Evolutionary conservation across 2,113 vertebrate species (phyloP), one percentile per base, ranked within the genome.

Genomic region (Echinops telfairi): DNA sequence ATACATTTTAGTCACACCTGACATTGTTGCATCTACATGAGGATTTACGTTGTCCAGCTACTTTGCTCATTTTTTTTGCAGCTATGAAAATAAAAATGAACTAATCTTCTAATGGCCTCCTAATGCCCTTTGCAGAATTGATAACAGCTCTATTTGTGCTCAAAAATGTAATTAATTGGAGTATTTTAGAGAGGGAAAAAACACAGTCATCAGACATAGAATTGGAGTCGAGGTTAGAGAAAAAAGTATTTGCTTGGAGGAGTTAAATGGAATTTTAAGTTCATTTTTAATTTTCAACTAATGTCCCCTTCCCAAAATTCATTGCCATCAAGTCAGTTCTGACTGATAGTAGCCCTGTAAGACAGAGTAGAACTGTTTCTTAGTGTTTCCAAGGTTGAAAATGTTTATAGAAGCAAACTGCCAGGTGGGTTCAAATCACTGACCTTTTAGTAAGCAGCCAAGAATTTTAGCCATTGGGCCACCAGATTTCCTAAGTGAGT

Each of bases 131-230:
- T 25, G 70, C 57, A 79, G 38, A 71, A 89, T 9, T 33, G n/a
- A 68, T 38, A 71, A 23, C 1, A 76, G 25, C 43, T 4, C 53
- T 85, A 2, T 75, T 43, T 11, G n/a, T 62, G 60, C 12, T 89
- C 90, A 38, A 29, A 88, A 40, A 47, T 27, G 47, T 76, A 66
- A 47, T 76, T 89, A 76, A 40, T 58, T 86, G 66, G 75, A 92
- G 68, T 62, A 40, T 3, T 92, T 83, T 60, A 29, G 29, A 75
- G 68, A 85, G 82, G 75, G 92, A 86, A 66, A 29, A 94, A n/a
- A n/a, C n/a, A 79, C 23, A 47, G 22, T 68, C 31, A 66, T 31
- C 75, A 81, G 75, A 96, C 94, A 76, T 27, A 16, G 6, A 87
- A 88, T 92, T 19, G 20, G 33, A 94, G 5, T 71, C 64, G 90